A percentile compares a stretch with the other conserved stretches of the same genome.
Evolutionary conservation across 1,140 invertebrate species (phyloP).

Genomic region (Lepidurus arcticus): DNA sequence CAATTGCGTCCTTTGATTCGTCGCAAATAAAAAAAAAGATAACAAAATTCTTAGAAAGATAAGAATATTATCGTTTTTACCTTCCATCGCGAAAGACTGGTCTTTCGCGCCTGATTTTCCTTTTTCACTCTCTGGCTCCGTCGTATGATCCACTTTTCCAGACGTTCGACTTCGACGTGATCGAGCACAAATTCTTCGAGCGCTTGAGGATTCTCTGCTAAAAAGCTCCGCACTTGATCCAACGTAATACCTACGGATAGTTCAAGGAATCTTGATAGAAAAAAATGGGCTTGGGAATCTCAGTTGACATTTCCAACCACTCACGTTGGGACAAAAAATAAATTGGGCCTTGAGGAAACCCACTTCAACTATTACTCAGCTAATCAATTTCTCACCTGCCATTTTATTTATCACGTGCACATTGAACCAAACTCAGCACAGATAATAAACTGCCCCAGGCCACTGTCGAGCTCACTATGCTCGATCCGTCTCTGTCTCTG

Average conservation of each 20-base stretch:
- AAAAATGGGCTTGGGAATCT: not conserved
- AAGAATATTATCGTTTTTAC: slow-evolving; percentile 39
- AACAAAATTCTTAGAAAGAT: not conserved
- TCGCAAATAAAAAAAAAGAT: not conserved
- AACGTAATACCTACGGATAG: slow-evolving; percentile 35
- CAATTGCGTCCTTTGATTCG: not conserved
- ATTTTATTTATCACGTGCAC: slow-evolving; percentile 11
- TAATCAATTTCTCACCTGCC: not conserved
- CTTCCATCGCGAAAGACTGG: slow-evolving; percentile 53
- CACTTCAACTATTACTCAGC: not conserved
- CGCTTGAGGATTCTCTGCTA: slow-evolving; percentile 52
- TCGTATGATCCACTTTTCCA: slow-evolving; percentile 56
- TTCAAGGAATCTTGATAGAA: not conserved
- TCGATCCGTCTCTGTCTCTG: not conserved
- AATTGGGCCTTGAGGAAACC: no score
- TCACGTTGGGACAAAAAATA: no score
- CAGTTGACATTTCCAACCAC: no score
- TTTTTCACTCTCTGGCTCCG: slow-evolving; percentile 48
- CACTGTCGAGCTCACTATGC: not conserved
- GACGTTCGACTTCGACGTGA: slow-evolving; percentile 51
- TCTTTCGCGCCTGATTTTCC: slow-evolving; percentile 44
- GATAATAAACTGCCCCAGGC: not conserved
- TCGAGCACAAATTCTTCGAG: slow-evolving; percentile 53
- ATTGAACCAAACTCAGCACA: not conserved
- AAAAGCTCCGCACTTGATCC: slow-evolving; percentile 47